Evolutionary conservation across 2,888 invertebrate species (phyloP).

Genomic region (Acleris cristana): DNA sequence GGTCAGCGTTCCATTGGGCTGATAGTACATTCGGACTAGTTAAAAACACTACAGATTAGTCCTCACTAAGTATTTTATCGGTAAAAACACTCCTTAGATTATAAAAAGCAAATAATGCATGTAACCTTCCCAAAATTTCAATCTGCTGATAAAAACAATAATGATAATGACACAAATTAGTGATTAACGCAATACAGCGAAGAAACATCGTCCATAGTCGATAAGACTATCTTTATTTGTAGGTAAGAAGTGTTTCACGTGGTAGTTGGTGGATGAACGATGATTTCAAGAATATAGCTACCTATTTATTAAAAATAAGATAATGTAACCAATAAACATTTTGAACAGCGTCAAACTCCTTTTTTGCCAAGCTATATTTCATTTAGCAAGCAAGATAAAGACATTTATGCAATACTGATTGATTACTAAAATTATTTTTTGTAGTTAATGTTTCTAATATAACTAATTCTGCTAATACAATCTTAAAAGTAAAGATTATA

Average conservation of each 20-base stretch:
- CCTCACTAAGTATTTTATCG: neutral
- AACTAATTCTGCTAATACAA: too few relatives aligned
- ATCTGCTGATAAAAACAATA: conserved; percentile 31
- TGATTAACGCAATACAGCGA: conserved; percentile 32
- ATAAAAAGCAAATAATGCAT: neutral
- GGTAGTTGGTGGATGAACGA: neutral
- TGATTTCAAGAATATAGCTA: neutral
- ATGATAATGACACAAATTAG: conserved; percentile 25
- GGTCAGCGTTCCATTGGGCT: too few relatives aligned
- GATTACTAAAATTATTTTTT: too few relatives aligned
- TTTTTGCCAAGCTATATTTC: too few relatives aligned
- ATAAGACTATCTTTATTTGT: conserved; percentile 14
- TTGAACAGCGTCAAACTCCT: too few relatives aligned
- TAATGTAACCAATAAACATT: too few relatives aligned
- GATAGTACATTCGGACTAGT: too few relatives aligned
- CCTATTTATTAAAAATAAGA: neutral
- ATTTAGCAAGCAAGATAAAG: too few relatives aligned
- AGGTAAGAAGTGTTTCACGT: neutral
- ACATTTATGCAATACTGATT: too few relatives aligned
- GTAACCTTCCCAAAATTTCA: conserved; percentile 19
- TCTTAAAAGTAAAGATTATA: too few relatives aligned
- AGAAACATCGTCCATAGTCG: conserved; percentile 26
- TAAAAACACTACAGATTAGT: too few relatives aligned
- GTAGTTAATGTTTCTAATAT: too few relatives aligned
- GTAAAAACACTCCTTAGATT: neutral